Conservation (phyloP, 2,797 vertebrate genomes). For the Synaphobranchus kaupii region DNA sequence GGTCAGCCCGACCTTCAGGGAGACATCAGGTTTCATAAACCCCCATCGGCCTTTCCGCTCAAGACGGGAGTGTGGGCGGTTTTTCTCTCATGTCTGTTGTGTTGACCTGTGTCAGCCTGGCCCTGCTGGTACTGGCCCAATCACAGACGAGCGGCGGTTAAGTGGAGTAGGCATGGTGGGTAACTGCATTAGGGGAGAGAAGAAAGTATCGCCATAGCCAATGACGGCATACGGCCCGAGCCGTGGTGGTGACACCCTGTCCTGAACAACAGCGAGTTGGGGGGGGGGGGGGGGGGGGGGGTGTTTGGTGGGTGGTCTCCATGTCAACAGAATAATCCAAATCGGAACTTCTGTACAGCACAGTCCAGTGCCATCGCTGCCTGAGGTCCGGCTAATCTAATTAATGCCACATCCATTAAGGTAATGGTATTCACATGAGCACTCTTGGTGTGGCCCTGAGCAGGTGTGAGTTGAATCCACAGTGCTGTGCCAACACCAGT, state of each 20-base stretch:
- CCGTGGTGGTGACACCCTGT: not conserved
- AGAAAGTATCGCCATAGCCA: not conserved
- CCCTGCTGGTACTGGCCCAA: not conserved
- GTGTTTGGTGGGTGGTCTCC: not conserved
- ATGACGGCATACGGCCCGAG: not conserved
- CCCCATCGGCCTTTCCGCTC: not conserved
- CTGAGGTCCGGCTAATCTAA: conserved; percentile 44
- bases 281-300: not conserved
- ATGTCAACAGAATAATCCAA: conserved; percentile 37
- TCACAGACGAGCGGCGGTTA: not conserved
- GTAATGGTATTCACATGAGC: conserved; percentile 37
- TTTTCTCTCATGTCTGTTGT: not conserved
- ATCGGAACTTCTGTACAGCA: conserved; percentile 43
- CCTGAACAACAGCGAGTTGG: not conserved
- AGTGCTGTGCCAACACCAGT: not conserved
- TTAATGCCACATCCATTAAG: conserved; percentile 39
- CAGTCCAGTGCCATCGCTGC: conserved; percentile 26
- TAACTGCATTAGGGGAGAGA: not conserved
- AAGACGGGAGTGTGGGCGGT: not conserved
- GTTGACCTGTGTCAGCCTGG: not conserved
- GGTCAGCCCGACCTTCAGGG: not conserved
- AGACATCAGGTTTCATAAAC: conserved; percentile 8
- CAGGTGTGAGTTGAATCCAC: not conserved
- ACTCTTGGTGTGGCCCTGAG: not conserved
- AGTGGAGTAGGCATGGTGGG: not conserved